Conservation (phyloP, 2,888 invertebrate genomes). For the Theristus sp. region DNA sequence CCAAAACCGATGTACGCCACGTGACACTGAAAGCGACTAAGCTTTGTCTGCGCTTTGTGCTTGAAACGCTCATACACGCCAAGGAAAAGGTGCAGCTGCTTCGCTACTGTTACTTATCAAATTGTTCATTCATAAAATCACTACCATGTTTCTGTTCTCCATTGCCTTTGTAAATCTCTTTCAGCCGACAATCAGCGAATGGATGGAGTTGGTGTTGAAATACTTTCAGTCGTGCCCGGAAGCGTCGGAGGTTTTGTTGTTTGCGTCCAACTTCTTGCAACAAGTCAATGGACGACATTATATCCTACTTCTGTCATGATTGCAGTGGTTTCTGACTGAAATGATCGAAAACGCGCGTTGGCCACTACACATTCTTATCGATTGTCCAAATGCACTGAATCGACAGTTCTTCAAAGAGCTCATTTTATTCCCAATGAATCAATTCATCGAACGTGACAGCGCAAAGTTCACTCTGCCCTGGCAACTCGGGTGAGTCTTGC, state of each 20-base stretch:
- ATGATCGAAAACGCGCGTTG: constrained; percentile 87
- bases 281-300: too few species aligned
- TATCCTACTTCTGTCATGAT: constrained; percentile 7
- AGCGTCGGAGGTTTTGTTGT: constrained; percentile 28
- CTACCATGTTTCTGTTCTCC: too few species aligned
- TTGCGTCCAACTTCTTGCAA: not conserved
- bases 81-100: constrained; percentile 52
- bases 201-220: constrained; percentile 82
- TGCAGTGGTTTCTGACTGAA: constrained; percentile 70
- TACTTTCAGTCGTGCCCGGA: constrained; percentile 70
- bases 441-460: constrained; percentile 35
- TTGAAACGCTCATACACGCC: constrained; percentile 87
- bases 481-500: not conserved
- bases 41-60: constrained; percentile 75
- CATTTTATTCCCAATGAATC: constrained; percentile 79
- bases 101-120: too few species aligned
- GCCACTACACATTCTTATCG: constrained; percentile 80
- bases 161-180: too few species aligned
- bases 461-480: constrained; percentile 1
- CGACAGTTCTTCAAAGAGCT: constrained; percentile 64
- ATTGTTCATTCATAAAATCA: too few species aligned
- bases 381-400: constrained; percentile 53
- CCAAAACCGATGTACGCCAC: constrained; percentile 46
- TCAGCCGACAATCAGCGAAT: constrained; percentile 81
- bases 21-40: constrained; percentile 67